phyloP scores from a whole-genome alignment of 23 tunicate genomes.

The Halocynthia roretzi region DNA sequence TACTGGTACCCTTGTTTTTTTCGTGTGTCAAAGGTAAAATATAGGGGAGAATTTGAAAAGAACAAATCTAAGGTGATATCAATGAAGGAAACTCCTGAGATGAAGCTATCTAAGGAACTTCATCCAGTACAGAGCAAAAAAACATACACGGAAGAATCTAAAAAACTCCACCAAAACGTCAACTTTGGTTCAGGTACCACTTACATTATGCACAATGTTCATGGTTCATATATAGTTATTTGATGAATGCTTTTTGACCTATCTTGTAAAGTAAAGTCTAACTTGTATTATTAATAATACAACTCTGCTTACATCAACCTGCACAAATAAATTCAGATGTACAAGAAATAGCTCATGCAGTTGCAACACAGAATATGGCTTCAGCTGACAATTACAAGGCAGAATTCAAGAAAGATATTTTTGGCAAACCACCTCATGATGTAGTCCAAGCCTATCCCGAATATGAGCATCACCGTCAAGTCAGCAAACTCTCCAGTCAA shows the following conservation, averaged over 20 bases:
- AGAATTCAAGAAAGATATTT: slow-evolving; percentile 14
- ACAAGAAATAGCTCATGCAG: slow-evolving; percentile 25
- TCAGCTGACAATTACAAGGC: slow-evolving; percentile 15
- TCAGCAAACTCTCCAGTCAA: slow-evolving; percentile 18
- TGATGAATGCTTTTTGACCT: no score
- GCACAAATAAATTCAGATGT: background rate
- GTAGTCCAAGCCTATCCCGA: slow-evolving; percentile 24
- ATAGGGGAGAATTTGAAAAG: slow-evolving; percentile 41
- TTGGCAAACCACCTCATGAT: slow-evolving; percentile 20
- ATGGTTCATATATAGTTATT: no score
- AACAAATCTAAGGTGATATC: slow-evolving; percentile 42
- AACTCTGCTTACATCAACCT: no score
- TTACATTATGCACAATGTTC: background rate
- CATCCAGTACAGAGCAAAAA: slow-evolving; percentile 55
- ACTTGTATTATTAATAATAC: no score
- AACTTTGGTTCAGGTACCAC: slow-evolving; percentile 45
- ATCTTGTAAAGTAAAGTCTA: no score
- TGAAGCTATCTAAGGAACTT: slow-evolving; percentile 71
- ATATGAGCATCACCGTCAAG: slow-evolving; percentile 18
- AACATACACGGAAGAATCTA: slow-evolving; percentile 55
- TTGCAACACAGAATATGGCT: slow-evolving; percentile 14
- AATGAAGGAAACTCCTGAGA: slow-evolving; percentile 61
- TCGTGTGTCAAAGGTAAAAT: slow-evolving; percentile 31
- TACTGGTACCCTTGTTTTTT: background rate
- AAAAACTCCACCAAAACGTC: slow-evolving; percentile 51